These are phyloP conservation scores for Nasonia oneida DNA, from an alignment of 2,888 invertebrate genomes.

Conservation along the genomic window DNA sequence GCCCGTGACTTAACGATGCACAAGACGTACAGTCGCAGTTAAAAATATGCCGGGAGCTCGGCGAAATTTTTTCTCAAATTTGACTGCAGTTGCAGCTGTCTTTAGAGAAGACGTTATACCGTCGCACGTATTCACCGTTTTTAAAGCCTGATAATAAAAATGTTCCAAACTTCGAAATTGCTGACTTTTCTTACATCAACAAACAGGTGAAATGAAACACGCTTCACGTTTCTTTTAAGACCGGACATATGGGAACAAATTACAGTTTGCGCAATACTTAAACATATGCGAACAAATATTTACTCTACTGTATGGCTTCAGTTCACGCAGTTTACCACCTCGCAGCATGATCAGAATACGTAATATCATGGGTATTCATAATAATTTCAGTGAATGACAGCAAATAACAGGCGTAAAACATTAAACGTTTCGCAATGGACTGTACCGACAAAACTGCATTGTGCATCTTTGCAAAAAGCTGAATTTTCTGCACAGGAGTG, in stretches of 20 bases:
- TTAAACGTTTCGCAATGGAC: not conserved
- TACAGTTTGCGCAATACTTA: too few species aligned
- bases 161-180: too few species aligned
- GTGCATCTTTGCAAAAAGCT: constrained; percentile 69
- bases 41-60: constrained; percentile 26
- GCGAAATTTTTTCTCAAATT: not conserved
- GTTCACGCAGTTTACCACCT: too few species aligned
- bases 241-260: too few species aligned
- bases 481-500: constrained; percentile 65
- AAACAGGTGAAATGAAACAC: too few species aligned
- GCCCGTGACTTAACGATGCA: constrained; percentile 24
- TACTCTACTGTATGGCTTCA: too few species aligned
- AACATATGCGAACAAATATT: too few species aligned
- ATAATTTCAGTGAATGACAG: not conserved
- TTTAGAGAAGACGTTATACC: not conserved
- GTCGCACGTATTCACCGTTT: too few species aligned
- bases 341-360: too few species aligned
- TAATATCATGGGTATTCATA: not conserved
- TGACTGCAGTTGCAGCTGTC: not conserved
- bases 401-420: not conserved
- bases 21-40: constrained; percentile 41
- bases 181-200: too few species aligned
- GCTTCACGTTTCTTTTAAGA: too few species aligned
- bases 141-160: too few species aligned
- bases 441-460: constrained; percentile 11